A percentile compares a stretch with the other conserved stretches of the same genome.
These are phyloP conservation scores for Apotomis turbidana DNA, from an alignment of 2,888 invertebrate genomes.

Conservation along the genomic window DNA sequence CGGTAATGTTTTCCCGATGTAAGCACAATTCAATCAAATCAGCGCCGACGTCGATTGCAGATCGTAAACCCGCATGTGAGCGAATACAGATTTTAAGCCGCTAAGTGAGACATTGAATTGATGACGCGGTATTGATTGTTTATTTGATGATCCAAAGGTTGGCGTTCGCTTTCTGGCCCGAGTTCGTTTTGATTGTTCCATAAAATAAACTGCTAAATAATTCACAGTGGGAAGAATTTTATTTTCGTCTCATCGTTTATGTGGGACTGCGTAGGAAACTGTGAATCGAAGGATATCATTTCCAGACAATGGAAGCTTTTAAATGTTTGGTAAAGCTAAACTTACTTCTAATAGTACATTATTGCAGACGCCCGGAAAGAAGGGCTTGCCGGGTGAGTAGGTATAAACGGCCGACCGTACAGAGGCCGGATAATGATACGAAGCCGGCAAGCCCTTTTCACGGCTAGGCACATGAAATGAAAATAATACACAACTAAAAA, in stretches of 20 bases:
- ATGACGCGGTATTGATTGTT: slow-evolving; percentile 33
- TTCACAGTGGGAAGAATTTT: slow-evolving; percentile 9
- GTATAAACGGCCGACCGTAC: too few species aligned
- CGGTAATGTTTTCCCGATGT: slow-evolving; percentile 49
- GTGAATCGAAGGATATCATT: too few species aligned
- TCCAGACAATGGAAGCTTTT: too few species aligned
- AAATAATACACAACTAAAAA: too few species aligned
- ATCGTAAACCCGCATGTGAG: slow-evolving; percentile 33
- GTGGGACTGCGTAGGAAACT: not conserved
- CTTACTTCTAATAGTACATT: too few species aligned
- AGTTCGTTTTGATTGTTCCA: slow-evolving; percentile 22
- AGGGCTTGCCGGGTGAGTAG: too few species aligned
- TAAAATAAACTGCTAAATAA: slow-evolving; percentile 34
- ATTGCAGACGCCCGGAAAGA: too few species aligned
- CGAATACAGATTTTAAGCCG: slow-evolving; percentile 36
- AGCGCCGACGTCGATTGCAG: slow-evolving; percentile 19
- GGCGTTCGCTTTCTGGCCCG: slow-evolving; percentile 24
- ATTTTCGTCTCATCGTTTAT: slow-evolving; percentile 6
- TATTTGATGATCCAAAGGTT: slow-evolving; percentile 19
- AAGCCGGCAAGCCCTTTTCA: too few species aligned
- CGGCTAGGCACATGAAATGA: too few species aligned
- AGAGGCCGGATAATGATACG: too few species aligned
- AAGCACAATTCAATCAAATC: slow-evolving; percentile 53
- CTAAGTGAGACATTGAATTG: slow-evolving; percentile 39
- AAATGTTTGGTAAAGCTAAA: too few species aligned